phyloP scores from a whole-genome alignment of 2,113 vertebrate genomes.

The Eulemur rufifrons region DNA sequence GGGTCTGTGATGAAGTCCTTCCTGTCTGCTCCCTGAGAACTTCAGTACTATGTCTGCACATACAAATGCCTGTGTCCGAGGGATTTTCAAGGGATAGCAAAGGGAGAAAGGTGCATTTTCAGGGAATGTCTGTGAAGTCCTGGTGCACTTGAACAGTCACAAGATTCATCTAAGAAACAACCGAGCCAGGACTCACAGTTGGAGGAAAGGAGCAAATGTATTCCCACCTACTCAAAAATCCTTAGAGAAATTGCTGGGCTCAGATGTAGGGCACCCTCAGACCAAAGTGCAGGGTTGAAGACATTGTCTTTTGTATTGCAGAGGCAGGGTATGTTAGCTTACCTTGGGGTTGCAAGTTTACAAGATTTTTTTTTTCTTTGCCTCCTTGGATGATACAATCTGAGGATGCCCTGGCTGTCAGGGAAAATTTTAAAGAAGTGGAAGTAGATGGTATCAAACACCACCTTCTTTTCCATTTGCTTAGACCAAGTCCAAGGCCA shows the following conservation, averaged over 20 bases:
- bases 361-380: background rate
- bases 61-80: background rate
- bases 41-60: background rate
- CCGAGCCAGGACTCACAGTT: background rate
- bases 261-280: background rate
- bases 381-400: background rate
- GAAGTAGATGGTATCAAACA: background rate
- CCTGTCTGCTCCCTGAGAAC: background rate
- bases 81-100: background rate
- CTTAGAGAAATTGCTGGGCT: background rate
- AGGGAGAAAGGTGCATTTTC: background rate
- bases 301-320: background rate
- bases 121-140: background rate
- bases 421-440: background rate
- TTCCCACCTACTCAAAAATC: background rate
- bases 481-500: background rate
- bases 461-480: background rate
- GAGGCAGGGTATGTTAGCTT: too few relatives aligned
- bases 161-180: background rate
- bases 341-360: background rate
- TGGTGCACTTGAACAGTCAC: background rate
- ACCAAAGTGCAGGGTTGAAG: background rate
- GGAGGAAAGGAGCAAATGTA: background rate
- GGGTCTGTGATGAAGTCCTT: background rate
- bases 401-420: accelerated